Evolutionary conservation across 1,140 invertebrate species (phyloP).

Genomic region (Pseudomyrmex dendroicus): DNA sequence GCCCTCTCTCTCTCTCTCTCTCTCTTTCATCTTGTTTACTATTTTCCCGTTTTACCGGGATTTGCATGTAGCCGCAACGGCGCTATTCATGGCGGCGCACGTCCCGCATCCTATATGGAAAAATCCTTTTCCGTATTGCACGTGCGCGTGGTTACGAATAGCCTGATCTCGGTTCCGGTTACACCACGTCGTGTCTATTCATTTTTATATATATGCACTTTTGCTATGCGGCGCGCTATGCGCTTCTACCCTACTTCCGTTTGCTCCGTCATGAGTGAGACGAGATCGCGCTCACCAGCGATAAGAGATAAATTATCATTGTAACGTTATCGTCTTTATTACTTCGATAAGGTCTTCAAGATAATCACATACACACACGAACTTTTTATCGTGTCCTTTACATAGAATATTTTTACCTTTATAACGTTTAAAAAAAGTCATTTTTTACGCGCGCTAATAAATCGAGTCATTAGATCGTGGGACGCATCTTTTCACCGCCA

Average conservation of each 20-base stretch:
- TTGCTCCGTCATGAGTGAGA: background rate
- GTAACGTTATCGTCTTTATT: too few species aligned
- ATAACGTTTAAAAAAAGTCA: too few species aligned
- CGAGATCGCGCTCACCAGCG: background rate
- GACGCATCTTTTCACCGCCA: background rate
- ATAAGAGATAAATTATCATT: background rate
- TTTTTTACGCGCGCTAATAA: too few species aligned
- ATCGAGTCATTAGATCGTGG: too few species aligned
- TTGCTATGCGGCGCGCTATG: constrained; percentile 38
- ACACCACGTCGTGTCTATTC: constrained; percentile 56
- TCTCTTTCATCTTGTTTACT: constrained; percentile 38
- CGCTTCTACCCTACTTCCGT: constrained; percentile 30
- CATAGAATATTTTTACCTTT: background rate
- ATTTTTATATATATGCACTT: constrained; percentile 49
- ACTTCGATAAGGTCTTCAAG: too few species aligned
- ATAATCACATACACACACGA: too few species aligned
- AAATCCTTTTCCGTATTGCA: constrained; percentile 57
- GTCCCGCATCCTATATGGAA: constrained; percentile 45
- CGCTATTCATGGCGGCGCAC: constrained; percentile 46
- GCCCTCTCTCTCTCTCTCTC: background rate
- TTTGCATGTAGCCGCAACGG: constrained; percentile 54
- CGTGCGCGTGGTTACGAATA: constrained; percentile 56
- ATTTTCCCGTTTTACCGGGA: constrained; percentile 57
- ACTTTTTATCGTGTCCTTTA: background rate
- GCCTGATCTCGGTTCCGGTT: constrained; percentile 50